A percentile compares a stretch with the other conserved stretches of the same genome.
phyloP scores from a whole-genome alignment of 2,888 invertebrate species.

The Folsomia manolachei region DNA sequence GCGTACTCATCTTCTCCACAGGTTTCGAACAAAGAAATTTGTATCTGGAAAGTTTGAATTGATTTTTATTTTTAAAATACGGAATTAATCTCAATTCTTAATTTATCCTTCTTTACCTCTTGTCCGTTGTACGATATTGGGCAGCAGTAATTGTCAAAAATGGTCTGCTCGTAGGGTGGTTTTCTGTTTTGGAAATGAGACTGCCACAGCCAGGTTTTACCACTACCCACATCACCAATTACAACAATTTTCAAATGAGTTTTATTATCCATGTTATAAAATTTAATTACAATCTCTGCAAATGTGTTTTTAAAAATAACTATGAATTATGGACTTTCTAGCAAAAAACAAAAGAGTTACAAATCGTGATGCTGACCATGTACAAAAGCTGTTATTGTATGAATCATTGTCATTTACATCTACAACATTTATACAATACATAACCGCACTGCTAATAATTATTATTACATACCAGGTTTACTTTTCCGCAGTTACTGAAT shows the following conservation, averaged over 20 bases:
- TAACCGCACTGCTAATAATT: no score
- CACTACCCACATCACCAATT: conserved; percentile 15
- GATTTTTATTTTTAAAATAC: no score
- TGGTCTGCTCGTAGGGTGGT: conserved; percentile 21
- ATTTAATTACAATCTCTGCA: no score
- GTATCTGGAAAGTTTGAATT: conserved; percentile 14
- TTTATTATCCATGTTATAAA: not conserved
- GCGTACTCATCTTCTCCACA: conserved; percentile 21
- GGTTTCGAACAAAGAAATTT: conserved; percentile 21
- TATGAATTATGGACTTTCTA: not conserved
- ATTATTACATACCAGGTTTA: no score
- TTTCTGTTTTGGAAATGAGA: conserved; percentile 13
- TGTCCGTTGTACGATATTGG: conserved; percentile 2
- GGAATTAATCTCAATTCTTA: not conserved
- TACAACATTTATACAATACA: no score
- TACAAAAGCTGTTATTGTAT: not conserved
- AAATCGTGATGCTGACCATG: not conserved
- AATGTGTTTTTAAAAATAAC: no score
- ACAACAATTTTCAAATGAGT: conserved; percentile 19
- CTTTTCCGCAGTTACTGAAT: no score
- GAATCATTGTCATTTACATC: no score
- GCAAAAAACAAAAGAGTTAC: no score
- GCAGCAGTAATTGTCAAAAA: conserved; percentile 21
- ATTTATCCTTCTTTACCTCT: conserved; percentile 20
- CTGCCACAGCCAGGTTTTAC: conserved; percentile 24